Evolutionary conservation across 1,140 invertebrate species (phyloP).

Genomic region (Lamellibrachia luymesi): DNA sequence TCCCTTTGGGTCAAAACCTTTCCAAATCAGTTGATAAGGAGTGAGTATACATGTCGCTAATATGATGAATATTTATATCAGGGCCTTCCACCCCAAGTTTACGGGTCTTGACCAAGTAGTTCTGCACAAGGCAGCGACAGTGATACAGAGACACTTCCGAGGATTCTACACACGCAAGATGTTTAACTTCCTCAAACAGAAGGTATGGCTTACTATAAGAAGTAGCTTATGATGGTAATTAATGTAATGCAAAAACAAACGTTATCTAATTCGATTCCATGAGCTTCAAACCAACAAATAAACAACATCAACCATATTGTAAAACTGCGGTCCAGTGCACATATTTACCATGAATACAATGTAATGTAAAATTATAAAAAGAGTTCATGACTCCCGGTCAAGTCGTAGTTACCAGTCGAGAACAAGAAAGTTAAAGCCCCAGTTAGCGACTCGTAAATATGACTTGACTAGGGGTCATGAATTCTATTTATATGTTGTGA

Average conservation of each 20-base stretch:
- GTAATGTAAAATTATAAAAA: no score
- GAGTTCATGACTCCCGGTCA: no score
- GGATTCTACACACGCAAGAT: constrained; percentile 76
- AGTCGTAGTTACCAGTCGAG: no score
- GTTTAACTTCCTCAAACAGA: constrained; percentile 51
- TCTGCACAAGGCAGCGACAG: constrained; percentile 71
- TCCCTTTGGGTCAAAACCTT: background rate
- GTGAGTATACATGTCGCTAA: background rate
- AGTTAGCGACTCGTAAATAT: no score
- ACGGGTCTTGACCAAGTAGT: constrained; percentile 43
- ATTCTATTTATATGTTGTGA: no score
- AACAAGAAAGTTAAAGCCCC: no score
- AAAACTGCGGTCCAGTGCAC: no score
- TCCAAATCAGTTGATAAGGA: background rate
- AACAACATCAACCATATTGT: no score
- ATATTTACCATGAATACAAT: no score
- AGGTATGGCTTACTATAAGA: constrained; percentile 46
- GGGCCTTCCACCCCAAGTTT: constrained; percentile 51
- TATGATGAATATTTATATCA: constrained; percentile 29
- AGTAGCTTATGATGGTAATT: background rate
- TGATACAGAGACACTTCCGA: constrained; percentile 68
- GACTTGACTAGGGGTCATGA: no score
- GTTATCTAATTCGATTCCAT: background rate
- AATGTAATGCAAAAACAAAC: background rate
- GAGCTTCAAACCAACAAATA: background rate